Percentiles rank a stretch among this genome's conserved stretches.
These are phyloP conservation scores for Drosophila aldrichi DNA, from an alignment of 2,888 invertebrate species.

Conservation along the genomic window DNA sequence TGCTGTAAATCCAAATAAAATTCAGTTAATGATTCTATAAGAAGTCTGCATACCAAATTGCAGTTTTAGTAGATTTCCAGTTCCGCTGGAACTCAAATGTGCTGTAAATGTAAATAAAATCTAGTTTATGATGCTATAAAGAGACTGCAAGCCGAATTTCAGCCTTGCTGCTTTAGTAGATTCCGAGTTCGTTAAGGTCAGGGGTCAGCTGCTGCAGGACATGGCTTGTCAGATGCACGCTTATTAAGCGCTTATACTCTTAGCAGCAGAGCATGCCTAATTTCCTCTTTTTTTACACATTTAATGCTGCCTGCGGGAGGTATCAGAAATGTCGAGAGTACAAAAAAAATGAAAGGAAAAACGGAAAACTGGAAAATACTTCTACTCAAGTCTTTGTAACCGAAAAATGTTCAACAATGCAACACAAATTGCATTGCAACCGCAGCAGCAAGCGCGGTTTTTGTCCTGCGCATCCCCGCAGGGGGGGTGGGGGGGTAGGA, in stretches of 20 bases:
- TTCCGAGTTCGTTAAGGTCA: not conserved
- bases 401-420: constrained; percentile 65
- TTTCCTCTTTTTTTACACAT: not conserved
- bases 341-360: not conserved
- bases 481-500: not conserved
- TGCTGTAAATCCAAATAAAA: not conserved
- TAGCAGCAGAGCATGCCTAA: not conserved
- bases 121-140: not conserved
- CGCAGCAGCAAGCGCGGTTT: constrained; percentile 70
- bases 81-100: not conserved
- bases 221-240: not conserved
- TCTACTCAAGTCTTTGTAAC: constrained; percentile 36
- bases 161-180: not conserved
- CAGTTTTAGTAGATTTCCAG: too few species aligned
- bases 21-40: not conserved
- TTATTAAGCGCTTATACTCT: constrained; percentile 1
- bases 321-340: constrained; percentile 3
- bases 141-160: not conserved
- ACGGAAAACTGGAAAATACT: constrained; percentile 8
- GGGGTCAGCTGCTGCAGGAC: not conserved
- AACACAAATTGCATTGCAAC: constrained; percentile 74
- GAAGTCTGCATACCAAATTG: not conserved
- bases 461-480: constrained; percentile 5
- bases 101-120: not conserved
- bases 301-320: constrained; percentile 7